Conservation (phyloP, 2,888 invertebrate species). For the Gastracanthus pulcherrimus region DNA sequence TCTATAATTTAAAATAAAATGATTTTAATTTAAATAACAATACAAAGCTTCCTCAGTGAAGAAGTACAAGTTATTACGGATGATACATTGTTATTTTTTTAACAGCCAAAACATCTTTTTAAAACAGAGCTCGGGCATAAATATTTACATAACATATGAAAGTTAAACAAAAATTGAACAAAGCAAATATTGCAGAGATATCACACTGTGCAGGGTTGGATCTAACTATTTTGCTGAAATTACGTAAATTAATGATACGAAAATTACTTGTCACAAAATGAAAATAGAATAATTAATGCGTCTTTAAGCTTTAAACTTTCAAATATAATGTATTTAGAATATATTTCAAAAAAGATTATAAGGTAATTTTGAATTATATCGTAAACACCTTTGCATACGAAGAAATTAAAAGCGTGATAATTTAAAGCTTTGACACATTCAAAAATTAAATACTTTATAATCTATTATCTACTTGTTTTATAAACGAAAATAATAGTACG, state of each 20-base stretch:
- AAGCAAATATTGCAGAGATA: slow-evolving; percentile 15
- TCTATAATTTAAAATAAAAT: no score
- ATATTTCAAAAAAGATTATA: not conserved
- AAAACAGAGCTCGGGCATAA: no score
- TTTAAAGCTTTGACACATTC: not conserved
- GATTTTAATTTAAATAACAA: no score
- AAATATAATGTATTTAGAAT: slow-evolving; percentile 6
- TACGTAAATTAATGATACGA: no score
- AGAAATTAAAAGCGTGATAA: not conserved
- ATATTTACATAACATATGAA: not conserved
- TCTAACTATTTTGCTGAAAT: not conserved
- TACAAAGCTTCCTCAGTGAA: no score
- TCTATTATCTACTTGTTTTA: not conserved
- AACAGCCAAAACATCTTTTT: not conserved
- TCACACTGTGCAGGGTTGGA: slow-evolving; percentile 46
- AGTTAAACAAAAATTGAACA: not conserved
- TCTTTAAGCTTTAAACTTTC: not conserved
- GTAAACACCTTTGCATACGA: no score
- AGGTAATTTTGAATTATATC: no score
- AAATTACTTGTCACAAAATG: no score
- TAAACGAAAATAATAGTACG: not conserved
- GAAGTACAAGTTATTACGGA: no score
- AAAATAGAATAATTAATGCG: slow-evolving; percentile 4
- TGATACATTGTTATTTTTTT: not conserved
- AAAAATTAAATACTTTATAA: not conserved